Base-by-base conservation (phyloP, 37 sponge, comb jelly and placozoan species). In the Bolinopsis microptera region DNA sequence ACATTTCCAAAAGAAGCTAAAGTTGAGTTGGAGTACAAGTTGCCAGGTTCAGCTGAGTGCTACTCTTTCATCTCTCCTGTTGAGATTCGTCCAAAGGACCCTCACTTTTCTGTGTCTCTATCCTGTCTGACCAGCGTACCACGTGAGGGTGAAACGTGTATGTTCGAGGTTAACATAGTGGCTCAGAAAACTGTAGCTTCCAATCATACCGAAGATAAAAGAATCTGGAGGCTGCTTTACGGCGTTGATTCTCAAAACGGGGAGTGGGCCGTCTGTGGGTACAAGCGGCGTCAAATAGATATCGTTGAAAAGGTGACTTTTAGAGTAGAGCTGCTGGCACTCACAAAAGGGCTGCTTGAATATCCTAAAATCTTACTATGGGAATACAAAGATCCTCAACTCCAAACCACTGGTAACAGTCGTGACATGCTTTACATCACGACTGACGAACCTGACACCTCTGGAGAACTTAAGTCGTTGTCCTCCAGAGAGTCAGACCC, bases 341-440 rank as follows among this genome's bases (percentile, higher is more conserved):
- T 86, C 27, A 39, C 61, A 16, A 38, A 86, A 5, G 90, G 90
- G 8, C 25, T 35, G 40, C 31, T 86, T 28, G 90, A 86, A 27
- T 86, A 28, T 27, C 90, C 90, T 28, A 39, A 41, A 27, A 38
- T 86, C 13, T 22, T 0, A 1, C 90, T 86, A 0, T 86, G 90
- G 90, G 90, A 86, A 27, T 86, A 41, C 90, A 86, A 41, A 30
- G 90, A 86, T 30, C 25, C 90, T 3, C 90, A 86, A 39, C 90
- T 86, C 90, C 90, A 86, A 27, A 86, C 61, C 30, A 86, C 90
- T 8, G 90, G 90, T 39, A 39, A 35, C 5, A 41, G 61, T 27
- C 90, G 90, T 3, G 90, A 86, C 36, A 35, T 86, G 48, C 61
- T 41, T 28, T 86, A 86, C 61, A 86, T 86, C 61, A 40, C 23